Base-by-base conservation (phyloP, 2,113 vertebrate genomes). In the Lepisosteus oculatus region DNA sequence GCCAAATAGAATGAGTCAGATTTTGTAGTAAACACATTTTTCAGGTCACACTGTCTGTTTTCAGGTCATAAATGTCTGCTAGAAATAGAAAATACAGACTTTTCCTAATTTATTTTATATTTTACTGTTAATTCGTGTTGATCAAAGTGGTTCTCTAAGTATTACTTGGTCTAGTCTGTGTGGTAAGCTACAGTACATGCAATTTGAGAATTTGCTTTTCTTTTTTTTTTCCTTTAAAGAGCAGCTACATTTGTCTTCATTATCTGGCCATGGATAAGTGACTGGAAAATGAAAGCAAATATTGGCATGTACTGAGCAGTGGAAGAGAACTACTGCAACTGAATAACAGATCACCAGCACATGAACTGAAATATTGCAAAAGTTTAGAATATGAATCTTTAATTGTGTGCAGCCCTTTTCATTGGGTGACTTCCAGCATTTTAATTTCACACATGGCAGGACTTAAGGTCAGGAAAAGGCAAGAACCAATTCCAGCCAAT, bases 401-500 rank as follows among this genome's bases (percentile, higher is more conserved):
- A 65, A 65, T 65, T 65, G 42, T 65, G 17, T 65, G 62, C 62
- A 9, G 62, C 62, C 62, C 3, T 65, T 11, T 65, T 65, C 42
- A 65, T 65, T 41, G 17, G 42, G 8, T 65, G 62, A 43, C 62
- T 65, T n/a, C 62, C 29, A 65, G 62, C n/a, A 43, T 65, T 65
- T 65, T 65, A 65, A 65, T 65, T 65, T 65, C 62, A 65, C 62
- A 65, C 62, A 65, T 65, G 62, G 62, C 11, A 29, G 42, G 62
- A 6, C 62, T 65, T 65, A 65, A 65, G 62, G 62, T 65, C 62
- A 65, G 42, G 62, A 8, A 65, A 65, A 65, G 62, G 17, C 62
- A 65, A 65, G 17, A 64, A 42, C 17, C 15, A 65, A 42, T 65
- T 15, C 17, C 62, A 17, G 62, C 42, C 3, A 65, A 41, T 65